Conservation (phyloP, 1,140 invertebrate species). For the Ectropis grisescens region DNA sequence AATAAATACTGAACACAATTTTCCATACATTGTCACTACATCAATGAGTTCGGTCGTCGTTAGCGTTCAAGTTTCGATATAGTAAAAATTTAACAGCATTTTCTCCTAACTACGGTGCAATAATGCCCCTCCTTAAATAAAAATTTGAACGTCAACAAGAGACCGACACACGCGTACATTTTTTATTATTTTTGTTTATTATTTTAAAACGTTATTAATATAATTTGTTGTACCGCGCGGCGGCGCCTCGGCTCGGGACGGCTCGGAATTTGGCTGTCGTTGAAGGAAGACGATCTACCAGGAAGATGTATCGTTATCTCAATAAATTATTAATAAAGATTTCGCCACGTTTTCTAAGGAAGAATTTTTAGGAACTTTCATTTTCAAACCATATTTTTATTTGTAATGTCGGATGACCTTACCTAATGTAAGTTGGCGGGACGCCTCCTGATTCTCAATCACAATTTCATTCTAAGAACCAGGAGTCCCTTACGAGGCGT, state of each 20-base stretch:
- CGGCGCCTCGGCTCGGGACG: slow-evolving; percentile 25
- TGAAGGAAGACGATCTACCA: slow-evolving; percentile 45
- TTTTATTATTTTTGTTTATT: slow-evolving; percentile 61
- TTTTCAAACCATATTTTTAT: slow-evolving; percentile 1
- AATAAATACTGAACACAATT: slow-evolving; percentile 52
- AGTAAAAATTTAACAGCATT: slow-evolving; percentile 33
- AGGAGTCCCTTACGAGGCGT: slow-evolving; percentile 19
- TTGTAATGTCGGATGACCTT: too few relatives aligned
- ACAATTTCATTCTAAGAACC: slow-evolving; percentile 30
- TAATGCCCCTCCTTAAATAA: slow-evolving; percentile 28
- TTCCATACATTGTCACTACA: slow-evolving; percentile 52
- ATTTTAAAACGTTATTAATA: slow-evolving; percentile 69
- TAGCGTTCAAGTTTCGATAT: slow-evolving; percentile 26
- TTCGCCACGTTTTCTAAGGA: too few relatives aligned
- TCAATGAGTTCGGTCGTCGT: slow-evolving; percentile 26
- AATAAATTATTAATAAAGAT: too few relatives aligned
- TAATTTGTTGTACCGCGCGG: slow-evolving; percentile 65
- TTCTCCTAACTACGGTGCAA: too few relatives aligned
- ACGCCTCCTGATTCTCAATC: slow-evolving; percentile 41
- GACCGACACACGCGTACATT: slow-evolving; percentile 51
- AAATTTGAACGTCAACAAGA: slow-evolving; percentile 22
- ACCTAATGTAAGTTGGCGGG: too few relatives aligned
- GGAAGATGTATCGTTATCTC: slow-evolving; percentile 33
- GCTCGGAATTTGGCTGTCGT: slow-evolving; percentile 19
- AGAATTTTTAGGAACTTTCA: slow-evolving; percentile 22